Evolutionary conservation across 2,797 vertebrate genomes (phyloP).

Genomic region (Sebastes miniatus): DNA sequence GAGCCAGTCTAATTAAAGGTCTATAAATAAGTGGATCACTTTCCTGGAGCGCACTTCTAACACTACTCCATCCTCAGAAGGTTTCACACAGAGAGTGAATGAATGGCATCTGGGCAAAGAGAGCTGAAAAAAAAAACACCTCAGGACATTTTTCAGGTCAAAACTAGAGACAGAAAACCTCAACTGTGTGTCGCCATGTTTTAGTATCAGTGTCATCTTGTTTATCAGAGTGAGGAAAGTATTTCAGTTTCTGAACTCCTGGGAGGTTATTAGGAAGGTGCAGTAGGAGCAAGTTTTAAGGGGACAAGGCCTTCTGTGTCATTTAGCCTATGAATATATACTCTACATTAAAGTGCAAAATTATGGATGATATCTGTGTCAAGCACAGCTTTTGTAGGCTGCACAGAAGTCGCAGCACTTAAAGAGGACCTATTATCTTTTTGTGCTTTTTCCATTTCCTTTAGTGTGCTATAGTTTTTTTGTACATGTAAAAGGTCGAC

Average conservation of each 20-base stretch:
- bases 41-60: conserved; percentile 75
- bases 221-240: conserved; percentile 19
- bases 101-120: conserved; percentile 51
- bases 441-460: too few species aligned
- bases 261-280: neutral
- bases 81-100: conserved; percentile 34
- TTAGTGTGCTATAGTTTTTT: too few species aligned
- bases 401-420: neutral
- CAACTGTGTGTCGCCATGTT: neutral
- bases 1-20: conserved; percentile 74
- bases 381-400: neutral
- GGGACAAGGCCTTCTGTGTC: neutral
- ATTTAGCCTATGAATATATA: neutral
- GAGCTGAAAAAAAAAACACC: conserved; percentile 12
- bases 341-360: neutral
- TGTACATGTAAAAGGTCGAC: too few species aligned
- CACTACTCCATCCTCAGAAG: conserved; percentile 49
- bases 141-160: conserved; percentile 57
- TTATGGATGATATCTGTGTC: neutral
- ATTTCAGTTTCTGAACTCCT: conserved; percentile 5
- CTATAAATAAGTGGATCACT: conserved; percentile 78
- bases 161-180: conserved; percentile 19
- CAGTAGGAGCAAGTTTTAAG: neutral
- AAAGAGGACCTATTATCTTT: neutral
- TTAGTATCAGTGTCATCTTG: neutral